Conservation (phyloP, 2,113 vertebrate genomes). For the Brachyhypopomus gauderio region DNA sequence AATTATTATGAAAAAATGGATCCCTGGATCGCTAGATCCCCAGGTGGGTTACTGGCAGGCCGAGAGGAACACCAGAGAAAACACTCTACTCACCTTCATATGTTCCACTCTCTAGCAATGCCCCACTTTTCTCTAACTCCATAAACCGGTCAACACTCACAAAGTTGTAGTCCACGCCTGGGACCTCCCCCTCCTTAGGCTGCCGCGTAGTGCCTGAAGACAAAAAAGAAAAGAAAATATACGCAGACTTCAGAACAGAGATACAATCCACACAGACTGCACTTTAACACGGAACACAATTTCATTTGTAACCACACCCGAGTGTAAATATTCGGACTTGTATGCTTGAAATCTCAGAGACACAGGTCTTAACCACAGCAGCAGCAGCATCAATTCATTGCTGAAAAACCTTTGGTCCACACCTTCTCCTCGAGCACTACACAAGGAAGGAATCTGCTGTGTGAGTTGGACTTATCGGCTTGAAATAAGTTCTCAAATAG, state of each 20-base stretch:
- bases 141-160: conserved; percentile 99
- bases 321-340: no score
- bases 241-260: neutral
- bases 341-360: conserved; percentile 24
- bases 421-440: neutral
- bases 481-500: conserved; percentile 35
- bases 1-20: no score
- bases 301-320: neutral
- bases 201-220: conserved; percentile 94
- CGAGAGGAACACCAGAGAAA: neutral
- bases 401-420: conserved; percentile 11
- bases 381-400: conserved; percentile 16
- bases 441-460: neutral
- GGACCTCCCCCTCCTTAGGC: conserved; percentile 98
- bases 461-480: neutral
- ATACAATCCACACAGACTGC: conserved; percentile 40
- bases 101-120: conserved; percentile 97
- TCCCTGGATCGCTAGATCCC: neutral
- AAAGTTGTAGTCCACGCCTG: conserved; percentile 99
- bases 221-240: conserved; percentile 21
- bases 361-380: neutral
- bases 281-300: neutral
- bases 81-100: conserved; percentile 90
- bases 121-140: conserved; percentile 99
- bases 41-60: neutral